These are phyloP conservation scores for Bicyclus anynana DNA, from an alignment of 1,140 invertebrate species.

Conservation along the genomic window DNA sequence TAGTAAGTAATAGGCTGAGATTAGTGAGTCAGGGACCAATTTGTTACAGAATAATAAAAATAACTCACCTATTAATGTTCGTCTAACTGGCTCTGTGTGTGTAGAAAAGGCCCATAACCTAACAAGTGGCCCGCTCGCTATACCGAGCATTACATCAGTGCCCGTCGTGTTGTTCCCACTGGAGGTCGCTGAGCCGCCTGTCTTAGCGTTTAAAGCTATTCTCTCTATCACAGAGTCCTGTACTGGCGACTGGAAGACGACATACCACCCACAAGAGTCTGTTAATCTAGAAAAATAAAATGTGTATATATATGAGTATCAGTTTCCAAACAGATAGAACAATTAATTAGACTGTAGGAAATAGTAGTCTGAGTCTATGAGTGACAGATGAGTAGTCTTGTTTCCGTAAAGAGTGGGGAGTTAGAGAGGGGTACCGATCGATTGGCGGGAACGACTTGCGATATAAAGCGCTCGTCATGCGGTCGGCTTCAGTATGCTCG, in stretches of 20 bases:
- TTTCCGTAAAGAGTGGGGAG: no score
- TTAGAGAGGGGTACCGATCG: no score
- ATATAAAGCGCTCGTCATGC: no score
- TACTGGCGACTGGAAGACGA: constrained; percentile 94
- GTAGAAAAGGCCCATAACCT: constrained; percentile 91
- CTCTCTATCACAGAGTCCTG: constrained; percentile 94
- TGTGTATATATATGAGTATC: no score
- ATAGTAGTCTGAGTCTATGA: no score
- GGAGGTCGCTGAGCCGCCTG: constrained; percentile 80
- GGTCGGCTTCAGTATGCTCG: no score
- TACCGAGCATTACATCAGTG: constrained; percentile 76
- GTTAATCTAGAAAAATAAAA: constrained; percentile 83
- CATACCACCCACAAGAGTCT: constrained; percentile 97
- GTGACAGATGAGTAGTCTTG: no score
- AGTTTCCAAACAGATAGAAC: no score
- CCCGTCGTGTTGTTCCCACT: constrained; percentile 54
- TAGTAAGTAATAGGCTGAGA: no score
- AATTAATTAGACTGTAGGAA: no score
- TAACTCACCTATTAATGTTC: constrained; percentile 62
- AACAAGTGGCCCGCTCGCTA: constrained; percentile 91
- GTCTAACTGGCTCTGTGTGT: constrained; percentile 67
- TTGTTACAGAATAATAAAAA: neutral
- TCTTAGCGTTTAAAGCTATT: constrained; percentile 96
- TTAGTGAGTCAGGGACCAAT: no score
- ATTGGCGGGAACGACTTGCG: no score